Evolutionary conservation across 2,888 invertebrate species (phyloP).

Genomic region (Rhagonycha fulva): DNA sequence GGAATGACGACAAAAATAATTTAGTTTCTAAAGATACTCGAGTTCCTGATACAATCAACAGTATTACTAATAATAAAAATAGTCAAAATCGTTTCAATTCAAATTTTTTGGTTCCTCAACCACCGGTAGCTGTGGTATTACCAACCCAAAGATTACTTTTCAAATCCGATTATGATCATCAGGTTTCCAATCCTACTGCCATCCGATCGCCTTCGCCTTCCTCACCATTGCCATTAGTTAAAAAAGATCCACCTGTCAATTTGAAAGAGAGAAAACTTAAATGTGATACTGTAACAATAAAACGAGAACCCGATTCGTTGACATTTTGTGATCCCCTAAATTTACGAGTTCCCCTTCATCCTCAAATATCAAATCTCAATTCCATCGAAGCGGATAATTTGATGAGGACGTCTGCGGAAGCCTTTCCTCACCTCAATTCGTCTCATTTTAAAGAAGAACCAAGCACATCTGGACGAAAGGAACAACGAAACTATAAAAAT

Average conservation of each 20-base stretch:
- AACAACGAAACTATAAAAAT: slow-evolving; percentile 91
- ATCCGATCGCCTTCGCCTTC: slow-evolving; percentile 47
- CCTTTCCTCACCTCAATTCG: slow-evolving; percentile 42
- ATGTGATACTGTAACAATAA: slow-evolving; percentile 14
- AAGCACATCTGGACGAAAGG: slow-evolving; percentile 51
- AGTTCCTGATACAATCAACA: slow-evolving; percentile 10
- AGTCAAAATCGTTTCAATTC: slow-evolving; percentile 2
- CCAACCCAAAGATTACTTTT: background rate
- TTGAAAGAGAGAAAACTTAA: slow-evolving; percentile 10
- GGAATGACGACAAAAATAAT: slow-evolving; percentile 57
- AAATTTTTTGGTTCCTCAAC: slow-evolving; percentile 16
- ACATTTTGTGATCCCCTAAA: slow-evolving; percentile 40
- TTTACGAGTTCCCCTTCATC: slow-evolving; percentile 48
- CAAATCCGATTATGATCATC: slow-evolving; percentile 29
- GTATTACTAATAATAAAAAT: slow-evolving; percentile 1
- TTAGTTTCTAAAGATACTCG: slow-evolving; percentile 5
- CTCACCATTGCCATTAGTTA: background rate
- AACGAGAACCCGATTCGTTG: slow-evolving; percentile 33
- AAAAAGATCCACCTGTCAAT: slow-evolving; percentile 28
- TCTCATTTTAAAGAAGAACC: background rate
- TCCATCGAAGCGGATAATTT: slow-evolving; percentile 45
- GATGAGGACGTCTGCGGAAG: slow-evolving; percentile 43
- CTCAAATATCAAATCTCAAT: slow-evolving; percentile 38
- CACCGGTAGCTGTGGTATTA: background rate
- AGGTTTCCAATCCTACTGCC: slow-evolving; percentile 24